Evolutionary conservation across 92 coral and sea anemone species (phyloP), one percentile per base, ranked within the genome.

Genomic region (Phenganax subtilis): DNA sequence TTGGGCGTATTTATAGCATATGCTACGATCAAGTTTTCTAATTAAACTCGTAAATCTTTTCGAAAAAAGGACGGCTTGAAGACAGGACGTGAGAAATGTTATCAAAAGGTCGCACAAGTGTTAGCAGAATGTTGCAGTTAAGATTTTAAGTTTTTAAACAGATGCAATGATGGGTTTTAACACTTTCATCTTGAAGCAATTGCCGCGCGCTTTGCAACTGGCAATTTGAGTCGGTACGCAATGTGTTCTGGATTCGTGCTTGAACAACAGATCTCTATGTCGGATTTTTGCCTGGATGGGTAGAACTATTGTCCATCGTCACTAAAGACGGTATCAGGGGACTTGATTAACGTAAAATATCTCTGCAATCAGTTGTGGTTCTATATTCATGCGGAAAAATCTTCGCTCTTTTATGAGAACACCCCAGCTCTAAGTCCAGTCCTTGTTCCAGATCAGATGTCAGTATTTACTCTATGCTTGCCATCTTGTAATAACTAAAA

Each of bases 41-140:
- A 76, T 76, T 76, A 76, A 76, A 76, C 68, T 76, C 69, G 60
- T 76, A 76, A 57, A 76, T 76, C 81, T 76, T 30, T n/a, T 20
- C 3, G 14, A 47, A 54, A 58, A 52, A 1, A 3, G 0, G 81
- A 57, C 81, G 30, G 15, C 55, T 76, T 52, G 70, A 2, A 27
- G 81, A 57, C 81, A 76, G 53, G 53, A 11, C n/a, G 57, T 76
- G 81, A 76, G 70, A 76, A 76, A 59, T 76, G 81, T 76, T 59
- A 76, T 76, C 81, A 11, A 12, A 12, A 12, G 56, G 81, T 54
- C 56, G 81, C 54, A 16, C 54, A 59, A 76, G 60, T 68, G 81
- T 76, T 76, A 76, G 60, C 81, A 76, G 81, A 57, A 12, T 37
- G 28, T 44, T 9, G 16, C 37, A 53, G 54, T 76, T 30, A 6